Evolutionary conservation across 2,797 vertebrate species (phyloP).

Genomic region (Spea hammondii): DNA sequence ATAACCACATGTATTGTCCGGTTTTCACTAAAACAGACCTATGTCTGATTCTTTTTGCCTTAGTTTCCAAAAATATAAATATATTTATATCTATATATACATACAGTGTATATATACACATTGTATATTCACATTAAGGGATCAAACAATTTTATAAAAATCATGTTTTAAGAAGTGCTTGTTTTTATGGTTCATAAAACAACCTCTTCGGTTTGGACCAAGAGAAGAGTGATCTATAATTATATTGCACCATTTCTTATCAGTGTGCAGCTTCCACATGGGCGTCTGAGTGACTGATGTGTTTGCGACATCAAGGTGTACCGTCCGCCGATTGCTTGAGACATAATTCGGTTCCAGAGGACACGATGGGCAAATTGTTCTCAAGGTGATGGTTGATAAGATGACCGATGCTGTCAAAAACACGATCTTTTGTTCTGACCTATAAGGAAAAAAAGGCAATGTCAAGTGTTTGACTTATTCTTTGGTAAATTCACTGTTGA

Average conservation of each 20-base stretch:
- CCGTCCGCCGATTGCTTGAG: constrained; percentile 88
- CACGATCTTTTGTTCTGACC: constrained; percentile 95
- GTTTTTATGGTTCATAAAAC: constrained; percentile 33
- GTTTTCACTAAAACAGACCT: constrained; percentile 71
- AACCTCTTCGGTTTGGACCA: constrained; percentile 65
- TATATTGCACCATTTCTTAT: constrained; percentile 51
- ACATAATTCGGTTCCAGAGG: constrained; percentile 94
- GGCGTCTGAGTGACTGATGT: constrained; percentile 29
- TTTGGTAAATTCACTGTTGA: too few relatives aligned
- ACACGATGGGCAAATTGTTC: constrained; percentile 93
- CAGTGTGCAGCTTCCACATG: constrained; percentile 32
- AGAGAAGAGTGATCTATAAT: constrained; percentile 58
- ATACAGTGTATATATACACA: constrained; percentile 70
- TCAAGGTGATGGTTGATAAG: constrained; percentile 94
- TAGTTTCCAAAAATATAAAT: constrained; percentile 94
- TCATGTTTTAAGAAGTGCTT: constrained; percentile 63
- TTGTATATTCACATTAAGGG: constrained; percentile 79
- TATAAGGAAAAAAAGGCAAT: constrained; percentile 60
- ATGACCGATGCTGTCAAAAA: constrained; percentile 96
- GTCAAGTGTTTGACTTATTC: too few relatives aligned
- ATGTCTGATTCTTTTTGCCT: constrained; percentile 72
- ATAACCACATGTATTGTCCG: constrained; percentile 73
- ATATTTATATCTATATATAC: constrained; percentile 67
- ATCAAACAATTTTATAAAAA: constrained; percentile 77
- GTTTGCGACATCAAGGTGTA: constrained; percentile 72